Conservation (phyloP, 2,113 vertebrate genomes). For the Pachycephala philippinensis region DNA sequence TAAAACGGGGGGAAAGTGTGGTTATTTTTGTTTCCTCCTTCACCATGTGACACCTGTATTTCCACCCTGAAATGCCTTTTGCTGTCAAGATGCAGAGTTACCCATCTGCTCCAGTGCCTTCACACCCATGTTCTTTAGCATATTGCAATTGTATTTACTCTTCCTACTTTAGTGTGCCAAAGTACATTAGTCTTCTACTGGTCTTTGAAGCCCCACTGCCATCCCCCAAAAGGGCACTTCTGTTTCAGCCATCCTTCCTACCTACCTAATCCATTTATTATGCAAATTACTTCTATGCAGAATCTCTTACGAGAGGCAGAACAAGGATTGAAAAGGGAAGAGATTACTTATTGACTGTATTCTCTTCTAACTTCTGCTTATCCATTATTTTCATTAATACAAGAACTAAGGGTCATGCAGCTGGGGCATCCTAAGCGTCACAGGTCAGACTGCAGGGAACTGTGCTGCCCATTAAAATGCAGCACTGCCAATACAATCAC, state of each 20-base stretch:
- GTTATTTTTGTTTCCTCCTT: not conserved
- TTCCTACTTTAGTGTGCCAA: not conserved
- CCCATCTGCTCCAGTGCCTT: not conserved
- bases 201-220: not conserved
- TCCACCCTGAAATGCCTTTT: not conserved
- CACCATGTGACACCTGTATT: accelerated
- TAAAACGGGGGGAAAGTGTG: not conserved
- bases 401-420: not conserved
- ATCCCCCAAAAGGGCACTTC: not conserved
- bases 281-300: not conserved
- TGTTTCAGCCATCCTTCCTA: not conserved
- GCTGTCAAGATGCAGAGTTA: not conserved
- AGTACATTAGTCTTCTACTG: not conserved
- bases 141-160: not conserved
- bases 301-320: not conserved
- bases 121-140: not conserved
- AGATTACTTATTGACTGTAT: not conserved
- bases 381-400: not conserved
- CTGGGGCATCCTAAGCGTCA: not conserved
- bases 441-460: not conserved
- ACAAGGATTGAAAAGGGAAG: not conserved
- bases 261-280: not conserved
- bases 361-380: not conserved
- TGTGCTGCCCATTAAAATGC: not conserved
- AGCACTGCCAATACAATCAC: not conserved